A percentile compares a stretch with the other conserved stretches of the same genome.
Conservation (phyloP, 2,797 vertebrate genomes). For the Pangasius larnaudii region DNA sequence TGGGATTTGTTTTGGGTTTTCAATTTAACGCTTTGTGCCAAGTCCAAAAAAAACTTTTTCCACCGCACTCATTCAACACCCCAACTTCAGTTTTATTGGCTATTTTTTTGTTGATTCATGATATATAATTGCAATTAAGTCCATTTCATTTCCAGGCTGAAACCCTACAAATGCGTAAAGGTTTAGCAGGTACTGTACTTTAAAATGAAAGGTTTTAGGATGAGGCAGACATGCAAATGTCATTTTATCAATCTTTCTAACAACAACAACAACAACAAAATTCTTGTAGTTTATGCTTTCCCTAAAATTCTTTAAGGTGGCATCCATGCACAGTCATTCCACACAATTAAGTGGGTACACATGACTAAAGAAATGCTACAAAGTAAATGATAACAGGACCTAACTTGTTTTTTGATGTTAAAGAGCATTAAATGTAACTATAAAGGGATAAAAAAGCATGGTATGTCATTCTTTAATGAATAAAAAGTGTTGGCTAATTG, state of each 20-base stretch:
- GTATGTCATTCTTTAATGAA: background rate
- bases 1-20: too few relatives aligned
- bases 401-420: background rate
- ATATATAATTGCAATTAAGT: background rate
- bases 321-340: background rate
- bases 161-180: too few relatives aligned
- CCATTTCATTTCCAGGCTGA: background rate
- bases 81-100: background rate
- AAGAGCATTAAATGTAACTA: background rate
- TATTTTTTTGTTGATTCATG: background rate
- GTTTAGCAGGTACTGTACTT: background rate
- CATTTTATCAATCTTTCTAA: background rate
- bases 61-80: too few relatives aligned
- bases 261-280: background rate
- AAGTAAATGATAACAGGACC: background rate
- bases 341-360: background rate
- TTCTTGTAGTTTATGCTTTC: background rate
- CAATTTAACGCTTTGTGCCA: background rate
- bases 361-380: background rate
- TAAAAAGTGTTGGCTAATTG: background rate
- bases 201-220: background rate
- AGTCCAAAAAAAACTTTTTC: too few relatives aligned
- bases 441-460: background rate
- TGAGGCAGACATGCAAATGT: background rate
- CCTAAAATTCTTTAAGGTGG: background rate